Percentiles rank a stretch among this genome's conserved stretches.
Conservation (phyloP, 2,888 invertebrate species). For the Apeira syringaria region DNA sequence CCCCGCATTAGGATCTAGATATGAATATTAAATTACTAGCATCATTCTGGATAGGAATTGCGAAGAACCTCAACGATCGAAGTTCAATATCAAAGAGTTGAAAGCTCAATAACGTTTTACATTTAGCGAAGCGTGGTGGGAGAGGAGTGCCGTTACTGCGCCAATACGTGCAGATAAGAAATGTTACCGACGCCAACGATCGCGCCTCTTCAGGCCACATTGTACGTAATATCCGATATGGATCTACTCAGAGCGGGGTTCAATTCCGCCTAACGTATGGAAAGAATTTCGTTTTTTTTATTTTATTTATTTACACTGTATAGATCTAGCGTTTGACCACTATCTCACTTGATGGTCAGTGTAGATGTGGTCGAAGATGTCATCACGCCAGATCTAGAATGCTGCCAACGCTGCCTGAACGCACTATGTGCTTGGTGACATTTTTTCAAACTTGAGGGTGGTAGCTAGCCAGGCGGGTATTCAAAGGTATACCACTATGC, state of each 20-base stretch:
- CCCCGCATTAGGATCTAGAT: constrained; percentile 36
- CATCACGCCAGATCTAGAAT: no score
- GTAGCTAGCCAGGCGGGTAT: no score
- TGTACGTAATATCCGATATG: constrained; percentile 46
- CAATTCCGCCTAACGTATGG: not conserved
- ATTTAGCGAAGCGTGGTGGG: constrained; percentile 51
- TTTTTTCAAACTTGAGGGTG: no score
- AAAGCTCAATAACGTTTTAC: constrained; percentile 67
- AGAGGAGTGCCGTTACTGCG: constrained; percentile 54
- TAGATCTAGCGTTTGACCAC: no score
- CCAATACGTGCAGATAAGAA: constrained; percentile 67
- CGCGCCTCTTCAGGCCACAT: constrained; percentile 49
- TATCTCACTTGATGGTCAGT: no score
- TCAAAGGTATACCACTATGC: no score
- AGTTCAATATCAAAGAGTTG: constrained; percentile 59
- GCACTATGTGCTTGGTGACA: no score
- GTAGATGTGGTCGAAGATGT: no score
- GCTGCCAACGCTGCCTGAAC: no score
- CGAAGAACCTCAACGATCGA: constrained; percentile 52
- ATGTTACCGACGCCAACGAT: constrained; percentile 60
- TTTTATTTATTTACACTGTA: no score
- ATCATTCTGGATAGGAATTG: constrained; percentile 36
- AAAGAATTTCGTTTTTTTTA: no score
- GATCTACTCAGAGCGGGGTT: constrained; percentile 7
- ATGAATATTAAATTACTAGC: constrained; percentile 54